Conservation (phyloP, 2,113 vertebrate species). For the Xenus cinereus region DNA sequence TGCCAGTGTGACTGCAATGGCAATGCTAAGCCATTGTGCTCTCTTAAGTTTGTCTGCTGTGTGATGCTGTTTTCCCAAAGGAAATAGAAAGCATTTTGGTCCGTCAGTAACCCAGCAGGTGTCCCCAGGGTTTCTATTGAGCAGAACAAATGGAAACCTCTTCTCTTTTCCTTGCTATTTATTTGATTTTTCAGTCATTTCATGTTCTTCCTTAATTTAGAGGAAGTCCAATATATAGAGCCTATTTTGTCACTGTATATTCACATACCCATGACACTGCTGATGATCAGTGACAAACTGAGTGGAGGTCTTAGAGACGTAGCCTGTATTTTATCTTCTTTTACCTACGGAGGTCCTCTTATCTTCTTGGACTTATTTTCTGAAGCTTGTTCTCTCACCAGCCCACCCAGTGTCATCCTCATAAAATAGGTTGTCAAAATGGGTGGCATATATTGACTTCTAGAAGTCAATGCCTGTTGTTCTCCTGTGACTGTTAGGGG, state of each 20-base stretch:
- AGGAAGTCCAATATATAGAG: not conserved
- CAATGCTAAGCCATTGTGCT: not conserved
- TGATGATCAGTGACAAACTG: not conserved
- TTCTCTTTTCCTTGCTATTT: not conserved
- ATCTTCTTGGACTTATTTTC: not conserved
- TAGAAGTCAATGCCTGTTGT: not conserved
- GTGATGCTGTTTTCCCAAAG: not conserved
- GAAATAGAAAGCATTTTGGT: not conserved
- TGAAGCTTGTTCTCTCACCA: not conserved
- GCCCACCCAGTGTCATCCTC: not conserved
- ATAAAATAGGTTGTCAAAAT: not conserved
- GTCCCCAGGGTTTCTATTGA: not conserved
- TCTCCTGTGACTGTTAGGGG: not conserved
- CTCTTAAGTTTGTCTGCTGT: not conserved
- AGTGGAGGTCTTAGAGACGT: not conserved
- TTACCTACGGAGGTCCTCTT: not conserved
- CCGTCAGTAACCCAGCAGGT: not conserved
- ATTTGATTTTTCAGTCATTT: not conserved
- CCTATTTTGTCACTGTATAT: not conserved
- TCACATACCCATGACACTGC: not conserved
- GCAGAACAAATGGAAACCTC: not conserved
- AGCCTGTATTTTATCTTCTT: not conserved
- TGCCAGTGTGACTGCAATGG: not conserved
- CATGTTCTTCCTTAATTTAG: not conserved
- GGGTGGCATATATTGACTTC: not conserved